Evolutionary conservation across 2,113 vertebrate species (phyloP).

Genomic region (Harpagus bidentatus): DNA sequence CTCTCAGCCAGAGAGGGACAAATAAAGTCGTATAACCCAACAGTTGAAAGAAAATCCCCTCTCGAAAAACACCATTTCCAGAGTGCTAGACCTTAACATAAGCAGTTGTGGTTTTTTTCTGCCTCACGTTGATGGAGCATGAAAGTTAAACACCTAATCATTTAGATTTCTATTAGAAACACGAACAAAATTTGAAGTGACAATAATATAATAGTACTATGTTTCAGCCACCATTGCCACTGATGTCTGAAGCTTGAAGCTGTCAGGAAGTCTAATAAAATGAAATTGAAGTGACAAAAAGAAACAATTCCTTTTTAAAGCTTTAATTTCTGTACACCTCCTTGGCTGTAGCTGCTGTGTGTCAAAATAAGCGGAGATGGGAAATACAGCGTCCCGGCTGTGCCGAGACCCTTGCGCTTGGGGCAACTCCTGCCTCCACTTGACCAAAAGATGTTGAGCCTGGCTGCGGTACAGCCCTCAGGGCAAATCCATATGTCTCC

Average conservation of each 20-base stretch:
- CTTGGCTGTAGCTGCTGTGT: neutral
- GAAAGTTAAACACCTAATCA: slow-evolving; percentile 24
- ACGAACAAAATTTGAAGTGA: slow-evolving; percentile 5
- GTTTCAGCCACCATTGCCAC: neutral
- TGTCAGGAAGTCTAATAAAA: neutral
- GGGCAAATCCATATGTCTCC: neutral
- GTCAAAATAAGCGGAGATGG: neutral
- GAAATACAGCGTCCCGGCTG: neutral
- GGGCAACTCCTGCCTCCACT: neutral
- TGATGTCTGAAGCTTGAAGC: neutral
- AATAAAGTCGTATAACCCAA: neutral
- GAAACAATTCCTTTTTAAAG: slow-evolving; percentile 4
- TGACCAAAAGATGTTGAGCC: neutral
- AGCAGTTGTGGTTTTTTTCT: neutral
- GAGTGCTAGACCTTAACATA: neutral
- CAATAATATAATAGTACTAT: neutral
- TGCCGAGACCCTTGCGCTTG: neutral
- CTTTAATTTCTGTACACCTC: neutral
- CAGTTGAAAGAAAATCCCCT: neutral
- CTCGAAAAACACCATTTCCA: neutral
- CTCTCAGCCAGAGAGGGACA: neutral
- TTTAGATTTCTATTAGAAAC: slow-evolving; percentile 31
- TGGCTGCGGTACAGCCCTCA: neutral
- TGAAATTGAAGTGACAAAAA: neutral
- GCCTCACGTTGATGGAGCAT: neutral